Evolutionary conservation across 2,797 vertebrate species (phyloP), one percentile per base, ranked within the genome.

Genomic region (Megaceryle alcyon): DNA sequence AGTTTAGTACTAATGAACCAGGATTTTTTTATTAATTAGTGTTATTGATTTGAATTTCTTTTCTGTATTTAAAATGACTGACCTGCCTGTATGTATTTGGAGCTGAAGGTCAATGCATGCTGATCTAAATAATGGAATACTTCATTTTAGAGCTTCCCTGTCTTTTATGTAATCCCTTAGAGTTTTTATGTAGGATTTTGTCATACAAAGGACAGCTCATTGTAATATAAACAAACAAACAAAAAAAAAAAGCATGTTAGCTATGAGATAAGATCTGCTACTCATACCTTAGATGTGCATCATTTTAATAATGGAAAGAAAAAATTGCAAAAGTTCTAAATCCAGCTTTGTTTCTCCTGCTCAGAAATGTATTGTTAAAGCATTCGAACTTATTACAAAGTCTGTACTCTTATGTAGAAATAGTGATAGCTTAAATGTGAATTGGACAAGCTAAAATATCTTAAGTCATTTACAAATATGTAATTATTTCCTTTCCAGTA

Each of bases 341-440:
- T 53, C 28, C 46, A 69, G 48, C 25, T 75, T 76, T 87, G 9
- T 77, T 86, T 86, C 51, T 95, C 39, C 70, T 80, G 43, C 64
- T 96, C 51, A 88, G 64, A 91, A 93, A 81, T 66, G 31, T 78
- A 44, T 75, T 84, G 48, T 68, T 92, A 46, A 92, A 85, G 25
- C 26, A 14, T 84, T 92, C 88, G 95, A 93, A 64, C 43, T 90
- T 91, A 70, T 92, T 92, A 65, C 91, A 80, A 78, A 53, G n/a
- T 89, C 46, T 86, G 2, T 91, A 90, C 76, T 94, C 59, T 92
- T 94, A 82, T 73, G 92, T 90, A 41, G 92, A 96, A 95, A 64
- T 86, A 94, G 86, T 57, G 61, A 60, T 79, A 37, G n/a, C 88
- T 92, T 94, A 89, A 90, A 89, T 79, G 35, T 91, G 91, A 92